These are phyloP conservation scores for Cyanistes caeruleus DNA, from an alignment of 2,113 vertebrate species.

Conservation along the genomic window DNA sequence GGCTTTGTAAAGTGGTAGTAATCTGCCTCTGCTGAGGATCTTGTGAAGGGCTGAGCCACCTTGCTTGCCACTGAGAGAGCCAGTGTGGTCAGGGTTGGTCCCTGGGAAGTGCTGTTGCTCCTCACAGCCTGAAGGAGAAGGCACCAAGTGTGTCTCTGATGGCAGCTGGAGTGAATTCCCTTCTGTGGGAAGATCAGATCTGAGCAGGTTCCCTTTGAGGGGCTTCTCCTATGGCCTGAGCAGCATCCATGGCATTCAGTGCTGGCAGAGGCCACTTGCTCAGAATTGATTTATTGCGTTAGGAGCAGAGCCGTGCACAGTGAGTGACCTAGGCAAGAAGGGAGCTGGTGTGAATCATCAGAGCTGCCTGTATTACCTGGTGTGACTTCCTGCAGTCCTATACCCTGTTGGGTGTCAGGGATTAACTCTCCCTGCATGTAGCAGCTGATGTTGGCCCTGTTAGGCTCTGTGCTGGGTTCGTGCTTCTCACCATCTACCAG, in stretches of 20 bases:
- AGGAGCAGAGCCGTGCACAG: background rate
- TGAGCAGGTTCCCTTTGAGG: background rate
- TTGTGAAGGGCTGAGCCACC: background rate
- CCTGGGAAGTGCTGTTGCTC: background rate
- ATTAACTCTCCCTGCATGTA: background rate
- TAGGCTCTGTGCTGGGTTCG: accelerated
- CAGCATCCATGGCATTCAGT: background rate
- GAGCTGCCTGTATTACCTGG: background rate
- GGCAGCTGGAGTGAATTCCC: background rate
- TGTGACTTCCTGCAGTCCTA: background rate
- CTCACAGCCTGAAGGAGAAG: background rate
- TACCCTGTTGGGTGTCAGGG: background rate
- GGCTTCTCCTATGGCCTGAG: background rate
- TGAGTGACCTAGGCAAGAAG: background rate
- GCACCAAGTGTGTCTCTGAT: background rate
- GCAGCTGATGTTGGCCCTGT: background rate
- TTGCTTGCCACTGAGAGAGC: background rate
- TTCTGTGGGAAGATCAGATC: background rate
- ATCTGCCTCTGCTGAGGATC: background rate
- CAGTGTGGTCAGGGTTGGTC: background rate
- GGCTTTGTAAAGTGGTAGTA: background rate
- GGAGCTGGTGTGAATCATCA: background rate
- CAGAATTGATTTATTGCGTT: background rate
- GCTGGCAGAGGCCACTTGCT: background rate
- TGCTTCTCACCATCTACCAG: background rate